Percentiles rank a stretch among this genome's conserved stretches.
Evolutionary conservation across 2,797 vertebrate species (phyloP).

Genomic region (Apodemus agrarius): DNA sequence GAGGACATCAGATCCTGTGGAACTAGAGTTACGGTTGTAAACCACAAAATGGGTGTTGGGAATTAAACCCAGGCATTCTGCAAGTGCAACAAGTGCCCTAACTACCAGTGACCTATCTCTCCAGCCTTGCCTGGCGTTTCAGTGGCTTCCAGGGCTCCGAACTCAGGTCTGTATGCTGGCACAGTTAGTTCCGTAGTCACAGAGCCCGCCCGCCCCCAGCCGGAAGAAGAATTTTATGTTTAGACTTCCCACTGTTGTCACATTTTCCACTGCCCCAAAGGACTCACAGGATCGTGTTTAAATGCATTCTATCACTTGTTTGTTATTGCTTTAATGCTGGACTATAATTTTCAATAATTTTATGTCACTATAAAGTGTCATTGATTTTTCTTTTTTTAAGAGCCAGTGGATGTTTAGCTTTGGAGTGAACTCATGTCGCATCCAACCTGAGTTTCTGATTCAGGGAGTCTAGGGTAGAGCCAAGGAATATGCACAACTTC

Average conservation of each 20-base stretch:
- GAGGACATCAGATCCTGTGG: neutral
- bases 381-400: neutral
- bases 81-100: neutral
- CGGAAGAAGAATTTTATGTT: conserved; percentile 11
- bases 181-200: neutral
- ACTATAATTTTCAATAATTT: neutral
- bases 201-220: neutral
- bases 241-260: neutral
- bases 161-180: neutral
- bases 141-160: neutral
- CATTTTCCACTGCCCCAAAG: conserved; percentile 10
- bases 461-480: neutral
- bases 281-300: neutral
- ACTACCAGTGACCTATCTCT: neutral
- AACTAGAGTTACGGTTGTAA: neutral
- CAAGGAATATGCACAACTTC: neutral
- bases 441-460: neutral
- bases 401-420: neutral
- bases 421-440: neutral
- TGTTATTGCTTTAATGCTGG: neutral
- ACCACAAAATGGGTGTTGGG: neutral
- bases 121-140: neutral
- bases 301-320: neutral
- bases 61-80: neutral
- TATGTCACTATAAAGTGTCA: neutral